These are phyloP conservation scores for Pararge aegeria DNA, from an alignment of 1,140 invertebrate genomes.

Conservation along the genomic window DNA sequence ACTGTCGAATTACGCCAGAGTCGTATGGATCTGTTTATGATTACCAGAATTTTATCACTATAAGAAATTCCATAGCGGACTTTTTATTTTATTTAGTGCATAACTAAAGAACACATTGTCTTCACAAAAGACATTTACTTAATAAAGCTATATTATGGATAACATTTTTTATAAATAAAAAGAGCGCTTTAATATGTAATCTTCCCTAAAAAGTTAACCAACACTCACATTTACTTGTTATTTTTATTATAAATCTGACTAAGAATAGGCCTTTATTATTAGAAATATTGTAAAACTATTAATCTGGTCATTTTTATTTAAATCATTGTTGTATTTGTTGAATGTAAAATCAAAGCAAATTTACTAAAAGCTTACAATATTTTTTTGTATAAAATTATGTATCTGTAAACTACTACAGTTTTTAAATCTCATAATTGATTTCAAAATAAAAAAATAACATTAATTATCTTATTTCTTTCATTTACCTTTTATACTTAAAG, in stretches of 20 bases:
- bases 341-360: slow-evolving; percentile 71
- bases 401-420: slow-evolving; percentile 68
- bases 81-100: slow-evolving; percentile 57
- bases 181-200: slow-evolving; percentile 74
- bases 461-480: slow-evolving; percentile 43
- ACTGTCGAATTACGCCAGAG: slow-evolving; percentile 58
- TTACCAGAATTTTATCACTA: slow-evolving; percentile 43
- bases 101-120: slow-evolving; percentile 70
- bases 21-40: slow-evolving; percentile 24
- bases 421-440: slow-evolving; percentile 79
- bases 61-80: slow-evolving; percentile 56
- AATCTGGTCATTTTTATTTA: slow-evolving; percentile 79
- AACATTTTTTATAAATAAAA: slow-evolving; percentile 64
- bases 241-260: slow-evolving; percentile 74
- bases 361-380: slow-evolving; percentile 73
- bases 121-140: slow-evolving; percentile 70
- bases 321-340: slow-evolving; percentile 76
- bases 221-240: slow-evolving; percentile 74
- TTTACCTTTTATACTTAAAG: slow-evolving; percentile 12
- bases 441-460: slow-evolving; percentile 77
- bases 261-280: slow-evolving; percentile 72
- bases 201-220: slow-evolving; percentile 74
- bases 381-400: slow-evolving; percentile 73
- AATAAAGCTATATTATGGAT: slow-evolving; percentile 62
- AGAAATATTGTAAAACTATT: slow-evolving; percentile 72